Percentiles rank a stretch among this genome's conserved stretches.
phyloP scores from a whole-genome alignment of 2,113 vertebrate species.

The Callochromis pleurospilus region DNA sequence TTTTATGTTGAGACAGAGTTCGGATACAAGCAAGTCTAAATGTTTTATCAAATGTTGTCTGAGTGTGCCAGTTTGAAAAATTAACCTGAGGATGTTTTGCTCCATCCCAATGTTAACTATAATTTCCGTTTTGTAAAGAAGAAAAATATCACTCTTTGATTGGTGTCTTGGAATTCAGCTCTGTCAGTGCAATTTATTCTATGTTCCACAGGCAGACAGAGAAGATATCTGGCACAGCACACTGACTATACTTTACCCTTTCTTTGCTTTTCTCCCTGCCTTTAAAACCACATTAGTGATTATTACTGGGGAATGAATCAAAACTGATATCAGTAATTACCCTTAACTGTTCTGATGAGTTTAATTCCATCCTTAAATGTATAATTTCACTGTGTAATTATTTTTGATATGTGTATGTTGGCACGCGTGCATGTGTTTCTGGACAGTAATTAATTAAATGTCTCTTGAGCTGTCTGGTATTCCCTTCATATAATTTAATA shows the following conservation, averaged over 20 bases:
- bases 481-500: neutral
- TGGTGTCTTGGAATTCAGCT: constrained; percentile 33
- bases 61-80: neutral
- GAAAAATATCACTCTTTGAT: constrained; percentile 12
- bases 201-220: neutral
- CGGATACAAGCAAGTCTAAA: neutral
- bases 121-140: constrained; percentile 16
- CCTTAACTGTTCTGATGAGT: neutral
- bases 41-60: neutral
- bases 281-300: neutral
- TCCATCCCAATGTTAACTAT: neutral
- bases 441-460: neutral
- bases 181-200: neutral
- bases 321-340: constrained; percentile 14
- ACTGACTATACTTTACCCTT: neutral
- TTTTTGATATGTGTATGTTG: neutral
- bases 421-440: neutral
- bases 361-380: neutral
- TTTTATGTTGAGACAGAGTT: neutral
- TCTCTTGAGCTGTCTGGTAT: neutral
- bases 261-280: neutral
- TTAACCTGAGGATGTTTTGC: neutral
- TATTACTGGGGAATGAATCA: neutral
- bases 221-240: neutral
- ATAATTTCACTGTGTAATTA: neutral